Base-by-base conservation (phyloP, 2,113 vertebrate genomes). In the Prinia subflava region DNA sequence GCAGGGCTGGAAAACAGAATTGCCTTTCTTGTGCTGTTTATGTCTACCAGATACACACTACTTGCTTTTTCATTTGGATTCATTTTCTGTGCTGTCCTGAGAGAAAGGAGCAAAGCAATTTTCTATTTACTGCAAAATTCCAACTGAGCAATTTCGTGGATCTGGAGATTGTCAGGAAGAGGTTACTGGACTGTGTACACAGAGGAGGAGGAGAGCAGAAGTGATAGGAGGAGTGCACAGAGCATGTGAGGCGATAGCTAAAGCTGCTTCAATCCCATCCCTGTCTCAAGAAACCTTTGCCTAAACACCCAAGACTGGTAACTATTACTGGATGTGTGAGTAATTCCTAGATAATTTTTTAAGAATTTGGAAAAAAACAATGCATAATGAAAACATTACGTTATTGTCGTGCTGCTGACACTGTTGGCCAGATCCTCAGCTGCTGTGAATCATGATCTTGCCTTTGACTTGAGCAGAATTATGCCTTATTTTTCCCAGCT, bases 11-110 rank as follows among this genome's bases (percentile, higher is more conserved):
- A 87, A 95, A 87, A 47, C 94, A 94, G 97, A 18, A 65, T 57
- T 90, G 95, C 96, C 95, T 95, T 95, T 96, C 94, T 90, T 94
- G 87, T 7, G n/a, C 94, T 78, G 94, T 93, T 96, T 97, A 97
- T 97, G 92, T 95, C 97, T 97, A 96, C 97, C 97, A 98, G 98
- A 98, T 95, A 96, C 92, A 87, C 80, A 85, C 95, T 97, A 70
- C 96, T 97, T 97, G 95, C 94, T 95, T 97, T 95, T 97, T 96
- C 97, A 97, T 97, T 98, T 97, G 97, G 97, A 97, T 97, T 97
- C 85, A 79, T 98, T 98, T 97, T 97, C 95, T 77, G 92, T 88
- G 90, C 94, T 95, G 96, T 97, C 97, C 96, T 97, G 95, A 91
- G 84, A 94, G 92, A 96, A 95, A 94, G 95, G 81, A 96, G 84